Base-by-base conservation (phyloP, 2,797 vertebrate species). In the Distichodus sexfasciatus region DNA sequence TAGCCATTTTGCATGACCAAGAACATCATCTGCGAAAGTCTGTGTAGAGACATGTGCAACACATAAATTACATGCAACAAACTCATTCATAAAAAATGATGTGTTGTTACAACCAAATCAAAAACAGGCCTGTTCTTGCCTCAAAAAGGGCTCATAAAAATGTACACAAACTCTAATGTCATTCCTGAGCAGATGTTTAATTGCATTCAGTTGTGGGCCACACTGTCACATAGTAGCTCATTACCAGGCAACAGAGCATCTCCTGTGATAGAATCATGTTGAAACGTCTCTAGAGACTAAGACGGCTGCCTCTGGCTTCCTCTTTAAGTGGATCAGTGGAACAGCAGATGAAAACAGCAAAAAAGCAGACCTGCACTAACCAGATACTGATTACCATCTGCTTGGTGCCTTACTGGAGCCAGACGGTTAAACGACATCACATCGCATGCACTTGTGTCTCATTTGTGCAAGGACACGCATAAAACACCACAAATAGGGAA, bases 21-120 rank as follows among this genome's bases (percentile, higher is more conserved):
- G 82, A 28, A 90, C 87, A 50, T 82, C 72, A 19, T 94, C 92
- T 24, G 92, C 92, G 88, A 94, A 94, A 0, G 92, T 93, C 93
- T 94, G 78, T 17, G 68, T n/a, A n/a, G n/a, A n/a, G n/a, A n/a
- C n/a, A n/a, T n/a, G n/a, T n/a, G n/a, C n/a, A n/a, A n/a, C n/a
- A n/a, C n/a, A n/a, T n/a, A n/a, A n/a, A n/a, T n/a, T n/a, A n/a
- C n/a, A n/a, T n/a, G n/a, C n/a, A n/a, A n/a, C n/a, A n/a, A n/a
- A n/a, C n/a, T n/a, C n/a, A n/a, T n/a, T n/a, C n/a, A n/a, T n/a
- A n/a, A n/a, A n/a, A n/a, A n/a, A n/a, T n/a, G n/a, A n/a, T n/a
- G n/a, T n/a, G n/a, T n/a, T n/a, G n/a, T n/a, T n/a, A n/a, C n/a
- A n/a, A n/a, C n/a, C n/a, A n/a, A n/a, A n/a, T n/a, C n/a, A n/a